Evolutionary conservation across 2,888 invertebrate genomes (phyloP).

Genomic region (Lapara coniferarum): DNA sequence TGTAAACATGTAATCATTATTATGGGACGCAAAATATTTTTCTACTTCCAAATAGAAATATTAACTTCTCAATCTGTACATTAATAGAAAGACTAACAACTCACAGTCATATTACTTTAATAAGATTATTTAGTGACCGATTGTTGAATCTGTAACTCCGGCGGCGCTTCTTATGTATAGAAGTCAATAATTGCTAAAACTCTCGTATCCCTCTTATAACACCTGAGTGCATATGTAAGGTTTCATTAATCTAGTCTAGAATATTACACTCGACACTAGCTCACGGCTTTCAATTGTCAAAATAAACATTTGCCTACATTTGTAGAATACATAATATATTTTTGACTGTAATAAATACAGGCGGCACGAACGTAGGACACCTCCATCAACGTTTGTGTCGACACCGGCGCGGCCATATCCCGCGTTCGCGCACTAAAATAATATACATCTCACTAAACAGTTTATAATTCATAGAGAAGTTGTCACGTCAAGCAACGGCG

Average conservation of each 20-base stretch:
- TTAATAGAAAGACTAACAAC: not conserved
- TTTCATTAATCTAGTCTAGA: conserved; percentile 35
- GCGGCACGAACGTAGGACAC: not conserved
- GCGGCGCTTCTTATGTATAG: not conserved
- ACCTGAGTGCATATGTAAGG: not conserved
- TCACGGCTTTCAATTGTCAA: conserved; percentile 13
- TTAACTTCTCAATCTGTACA: not conserved
- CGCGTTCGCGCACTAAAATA: conserved; percentile 3
- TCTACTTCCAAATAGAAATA: not conserved
- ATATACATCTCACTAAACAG: conserved; percentile 51
- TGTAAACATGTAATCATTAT: not conserved
- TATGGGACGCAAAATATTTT: not conserved
- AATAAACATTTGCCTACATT: conserved; percentile 10
- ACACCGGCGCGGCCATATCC: not conserved
- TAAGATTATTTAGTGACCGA: not conserved
- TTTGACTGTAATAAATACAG: conserved; percentile 4
- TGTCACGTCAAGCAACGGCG: conserved; percentile 48
- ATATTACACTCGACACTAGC: conserved; percentile 11
- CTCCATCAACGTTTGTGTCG: not conserved
- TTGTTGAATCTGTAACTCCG: not conserved
- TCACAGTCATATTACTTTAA: not conserved
- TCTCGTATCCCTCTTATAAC: conserved; percentile 7
- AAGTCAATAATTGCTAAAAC: conserved; percentile 9
- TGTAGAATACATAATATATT: conserved; percentile 4
- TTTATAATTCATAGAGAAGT: conserved; percentile 41